Evolutionary conservation across 2,797 vertebrate genomes (phyloP).

Genomic region (Thripadectes ignobilis): DNA sequence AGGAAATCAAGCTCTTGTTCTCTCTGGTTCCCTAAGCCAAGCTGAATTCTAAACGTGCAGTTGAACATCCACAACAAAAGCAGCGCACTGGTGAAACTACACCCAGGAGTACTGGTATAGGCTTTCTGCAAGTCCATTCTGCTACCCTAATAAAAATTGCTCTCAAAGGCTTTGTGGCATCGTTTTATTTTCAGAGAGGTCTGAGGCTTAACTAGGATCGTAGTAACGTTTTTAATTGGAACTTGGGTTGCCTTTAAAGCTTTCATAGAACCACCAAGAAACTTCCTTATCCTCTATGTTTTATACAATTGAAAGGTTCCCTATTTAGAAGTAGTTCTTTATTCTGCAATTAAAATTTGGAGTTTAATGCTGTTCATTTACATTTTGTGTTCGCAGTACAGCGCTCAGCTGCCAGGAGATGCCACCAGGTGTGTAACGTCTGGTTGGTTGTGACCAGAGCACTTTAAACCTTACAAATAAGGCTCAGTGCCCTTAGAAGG

Average conservation of each 20-base stretch:
- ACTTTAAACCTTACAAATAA: neutral
- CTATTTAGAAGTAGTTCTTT: neutral
- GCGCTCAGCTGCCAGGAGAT: neutral
- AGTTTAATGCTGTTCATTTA: neutral
- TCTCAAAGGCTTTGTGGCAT: slow-evolving; percentile 69
- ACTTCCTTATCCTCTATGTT: rapidly evolving
- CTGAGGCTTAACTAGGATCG: neutral
- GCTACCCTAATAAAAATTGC: slow-evolving; percentile 79
- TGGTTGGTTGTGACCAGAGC: neutral
- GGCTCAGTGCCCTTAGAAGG: neutral
- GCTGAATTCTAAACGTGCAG: slow-evolving; percentile 29
- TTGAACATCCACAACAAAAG: slow-evolving; percentile 38
- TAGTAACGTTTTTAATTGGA: neutral
- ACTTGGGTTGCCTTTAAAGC: neutral
- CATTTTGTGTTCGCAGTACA: neutral
- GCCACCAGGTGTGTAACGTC: rapidly evolving
- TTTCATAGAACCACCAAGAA: neutral
- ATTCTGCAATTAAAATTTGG: neutral
- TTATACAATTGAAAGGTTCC: neutral
- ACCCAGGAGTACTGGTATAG: slow-evolving; percentile 60
- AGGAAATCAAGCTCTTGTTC: slow-evolving; percentile 67
- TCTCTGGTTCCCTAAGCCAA: slow-evolving; percentile 62
- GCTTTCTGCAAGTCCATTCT: slow-evolving; percentile 75
- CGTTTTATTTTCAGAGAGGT: slow-evolving; percentile 55
- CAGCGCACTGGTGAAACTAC: slow-evolving; percentile 17